A percentile compares a stretch with the other conserved stretches of the same genome.
Evolutionary conservation across 2,888 invertebrate genomes (phyloP).

Genomic region (Troides helena): DNA sequence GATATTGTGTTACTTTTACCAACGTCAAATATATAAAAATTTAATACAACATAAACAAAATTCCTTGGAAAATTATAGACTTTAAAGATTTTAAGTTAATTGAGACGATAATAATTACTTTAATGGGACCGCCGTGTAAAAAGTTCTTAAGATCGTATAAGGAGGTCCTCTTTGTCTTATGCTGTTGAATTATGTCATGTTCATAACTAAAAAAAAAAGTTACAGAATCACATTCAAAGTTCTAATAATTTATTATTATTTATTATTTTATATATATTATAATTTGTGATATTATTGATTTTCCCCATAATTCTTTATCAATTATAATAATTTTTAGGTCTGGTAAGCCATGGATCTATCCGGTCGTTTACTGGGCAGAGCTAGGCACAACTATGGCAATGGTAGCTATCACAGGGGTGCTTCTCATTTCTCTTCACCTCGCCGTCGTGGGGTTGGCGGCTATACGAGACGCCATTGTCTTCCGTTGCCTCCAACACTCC

Average conservation of each 20-base stretch:
- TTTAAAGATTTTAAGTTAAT: too few species aligned
- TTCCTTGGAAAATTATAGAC: not conserved
- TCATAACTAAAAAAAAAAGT: too few species aligned
- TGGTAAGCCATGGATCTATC: slow-evolving; percentile 85
- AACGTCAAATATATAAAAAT: not conserved
- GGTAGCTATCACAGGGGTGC: slow-evolving; percentile 81
- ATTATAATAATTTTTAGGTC: slow-evolving; percentile 65
- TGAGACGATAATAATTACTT: too few species aligned
- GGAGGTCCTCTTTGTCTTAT: too few species aligned
- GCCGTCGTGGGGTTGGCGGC: slow-evolving; percentile 78
- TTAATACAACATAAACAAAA: not conserved
- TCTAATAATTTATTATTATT: too few species aligned
- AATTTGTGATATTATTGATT: too few species aligned
- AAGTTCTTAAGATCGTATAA: too few species aligned
- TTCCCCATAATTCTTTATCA: not conserved
- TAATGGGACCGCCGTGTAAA: too few species aligned
- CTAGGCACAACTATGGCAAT: slow-evolving; percentile 82
- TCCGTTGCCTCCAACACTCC: slow-evolving; percentile 43
- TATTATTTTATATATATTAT: too few species aligned
- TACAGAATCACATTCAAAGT: too few species aligned
- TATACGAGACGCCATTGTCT: slow-evolving; percentile 59
- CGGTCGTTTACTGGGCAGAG: slow-evolving; percentile 86
- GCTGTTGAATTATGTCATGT: too few species aligned
- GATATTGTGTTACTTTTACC: not conserved
- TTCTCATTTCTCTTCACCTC: slow-evolving; percentile 82